Base-by-base conservation (phyloP, 2,888 invertebrate genomes). In the Sceliomorpha sp. region DNA sequence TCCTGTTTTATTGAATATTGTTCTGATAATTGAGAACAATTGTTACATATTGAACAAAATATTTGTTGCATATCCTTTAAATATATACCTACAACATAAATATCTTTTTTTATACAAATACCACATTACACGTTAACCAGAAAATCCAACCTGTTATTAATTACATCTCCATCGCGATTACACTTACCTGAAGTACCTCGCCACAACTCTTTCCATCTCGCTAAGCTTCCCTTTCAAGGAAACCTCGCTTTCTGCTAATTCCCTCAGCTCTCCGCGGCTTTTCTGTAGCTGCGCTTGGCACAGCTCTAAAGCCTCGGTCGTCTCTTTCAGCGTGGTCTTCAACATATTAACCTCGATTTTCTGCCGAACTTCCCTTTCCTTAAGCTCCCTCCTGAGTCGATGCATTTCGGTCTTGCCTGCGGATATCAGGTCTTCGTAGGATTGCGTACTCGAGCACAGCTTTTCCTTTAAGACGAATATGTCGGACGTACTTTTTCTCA, bases 281-380 rank as follows among this genome's bases (percentile, higher is more conserved):
- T 81, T 83, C 36, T 82, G 83, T 26, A 85, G 51, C 31, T 84
- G 83, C 0, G 53, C 53, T 14, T 85, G 85, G 48, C 84, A 84
- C 10, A 78, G 76, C 62, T 83, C 83, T 20, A 84, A 63, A 27
- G 81, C 82, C 34, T 77, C 74, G 0, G 83, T 81, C 0, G 78
- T 79, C 36, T 84, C 84, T 44, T 77, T 82, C 8, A 85, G 62
- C 0, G 78, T 78, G 9, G 70, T 78, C 36, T 83, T 84, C 29
- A 83, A 31, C 2, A 83, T 58, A 31, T 70, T 75, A 0, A 74
- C 27, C 47, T 84, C 85, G 27, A 83, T 80, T 53, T 78, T 83
- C 24, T 74, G 70, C 13, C 77, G 73, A 36, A 70, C 78, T 8
- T 84, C 85, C 1, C 76, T 76, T 40, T 85, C 83, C 17, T 80